Percentiles rank a stretch among this genome's conserved stretches.
These are phyloP conservation scores for Diprion similis DNA, from an alignment of 1,140 invertebrate genomes.

Conservation along the genomic window DNA sequence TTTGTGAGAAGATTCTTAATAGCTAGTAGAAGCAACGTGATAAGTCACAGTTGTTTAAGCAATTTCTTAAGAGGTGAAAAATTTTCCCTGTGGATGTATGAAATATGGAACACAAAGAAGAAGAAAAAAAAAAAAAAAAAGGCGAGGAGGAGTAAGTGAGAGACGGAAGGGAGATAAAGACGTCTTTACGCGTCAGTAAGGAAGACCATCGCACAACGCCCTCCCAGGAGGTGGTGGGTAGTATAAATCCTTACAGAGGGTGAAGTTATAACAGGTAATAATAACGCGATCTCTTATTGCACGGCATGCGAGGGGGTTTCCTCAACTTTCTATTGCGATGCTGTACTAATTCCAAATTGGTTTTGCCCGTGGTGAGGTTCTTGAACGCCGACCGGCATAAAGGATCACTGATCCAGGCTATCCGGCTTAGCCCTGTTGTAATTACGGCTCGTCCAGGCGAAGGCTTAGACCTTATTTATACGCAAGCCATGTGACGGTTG, in stretches of 20 bases:
- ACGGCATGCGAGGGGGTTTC: not conserved
- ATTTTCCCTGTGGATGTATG: too few species aligned
- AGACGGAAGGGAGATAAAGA: too few species aligned
- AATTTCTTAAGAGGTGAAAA: too few species aligned
- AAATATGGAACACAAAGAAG: too few species aligned
- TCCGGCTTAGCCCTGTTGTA: slow-evolving; percentile 59
- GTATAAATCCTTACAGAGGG: not conserved
- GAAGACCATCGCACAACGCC: too few species aligned
- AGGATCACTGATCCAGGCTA: slow-evolving; percentile 60
- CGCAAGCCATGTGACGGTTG: slow-evolving; percentile 23
- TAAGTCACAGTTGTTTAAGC: too few species aligned
- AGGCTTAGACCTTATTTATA: slow-evolving; percentile 61
- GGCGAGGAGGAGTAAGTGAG: too few species aligned
- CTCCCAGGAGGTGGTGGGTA: too few species aligned
- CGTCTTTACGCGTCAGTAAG: too few species aligned
- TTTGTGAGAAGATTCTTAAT: too few species aligned
- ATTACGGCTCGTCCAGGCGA: slow-evolving; percentile 53
- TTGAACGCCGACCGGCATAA: slow-evolving; percentile 37
- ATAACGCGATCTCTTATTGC: slow-evolving; percentile 5
- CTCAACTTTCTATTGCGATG: slow-evolving; percentile 28
- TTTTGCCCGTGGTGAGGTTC: slow-evolving; percentile 47
- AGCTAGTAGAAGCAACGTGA: too few species aligned
- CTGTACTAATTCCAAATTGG: slow-evolving; percentile 63
- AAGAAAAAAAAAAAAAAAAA: too few species aligned
- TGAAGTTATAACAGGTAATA: slow-evolving; percentile 3